phyloP scores from a whole-genome alignment of 1,140 invertebrate species.

The Sitophilus oryzae region DNA sequence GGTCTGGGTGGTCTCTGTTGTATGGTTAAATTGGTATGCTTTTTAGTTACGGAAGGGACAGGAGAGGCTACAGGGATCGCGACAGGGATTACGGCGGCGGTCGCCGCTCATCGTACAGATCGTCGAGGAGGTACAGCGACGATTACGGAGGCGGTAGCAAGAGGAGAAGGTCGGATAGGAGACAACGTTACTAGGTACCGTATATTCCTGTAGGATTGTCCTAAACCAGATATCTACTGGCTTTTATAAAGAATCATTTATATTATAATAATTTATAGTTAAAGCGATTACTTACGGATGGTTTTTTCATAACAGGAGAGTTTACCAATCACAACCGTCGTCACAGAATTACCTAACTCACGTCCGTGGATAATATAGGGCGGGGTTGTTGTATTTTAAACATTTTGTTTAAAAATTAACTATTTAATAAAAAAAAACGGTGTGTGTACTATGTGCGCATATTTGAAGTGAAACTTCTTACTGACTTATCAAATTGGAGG shows the following conservation, averaged over 20 bases:
- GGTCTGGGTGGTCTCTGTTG: conserved; percentile 5
- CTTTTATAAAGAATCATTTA: background rate
- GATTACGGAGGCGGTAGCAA: conserved; percentile 38
- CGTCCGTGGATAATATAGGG: too few species aligned
- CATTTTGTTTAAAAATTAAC: too few species aligned
- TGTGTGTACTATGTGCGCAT: too few species aligned
- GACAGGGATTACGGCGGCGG: conserved; percentile 33
- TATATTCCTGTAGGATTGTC: conserved; percentile 1
- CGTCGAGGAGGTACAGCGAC: conserved; percentile 35
- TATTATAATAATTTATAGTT: too few species aligned
- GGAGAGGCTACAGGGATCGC: conserved; percentile 37
- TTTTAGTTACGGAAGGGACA: conserved; percentile 44
- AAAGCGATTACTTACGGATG: too few species aligned
- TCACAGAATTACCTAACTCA: too few species aligned
- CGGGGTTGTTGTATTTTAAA: too few species aligned
- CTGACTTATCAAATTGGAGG: too few species aligned
- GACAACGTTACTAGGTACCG: conserved; percentile 39
- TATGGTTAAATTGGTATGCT: conserved; percentile 28
- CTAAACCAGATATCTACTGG: background rate
- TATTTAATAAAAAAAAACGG: too few species aligned
- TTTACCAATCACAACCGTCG: too few species aligned
- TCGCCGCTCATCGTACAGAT: conserved; percentile 34
- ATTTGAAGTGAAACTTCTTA: too few species aligned
- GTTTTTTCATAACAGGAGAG: too few species aligned
- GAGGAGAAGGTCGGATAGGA: conserved; percentile 30